phyloP scores from a whole-genome alignment of 1,140 invertebrate species.

The Camponotus floridanus region DNA sequence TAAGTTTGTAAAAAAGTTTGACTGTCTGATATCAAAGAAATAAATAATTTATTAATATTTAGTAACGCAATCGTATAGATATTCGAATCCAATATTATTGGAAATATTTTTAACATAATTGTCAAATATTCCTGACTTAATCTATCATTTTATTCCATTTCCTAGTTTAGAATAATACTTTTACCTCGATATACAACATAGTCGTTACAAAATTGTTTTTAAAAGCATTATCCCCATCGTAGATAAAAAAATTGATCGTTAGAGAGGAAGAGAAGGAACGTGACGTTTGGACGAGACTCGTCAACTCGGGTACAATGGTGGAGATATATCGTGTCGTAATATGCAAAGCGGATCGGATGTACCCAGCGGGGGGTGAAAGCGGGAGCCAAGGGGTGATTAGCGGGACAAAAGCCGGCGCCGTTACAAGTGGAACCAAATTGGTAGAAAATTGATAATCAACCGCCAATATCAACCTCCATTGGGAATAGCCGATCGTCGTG shows the following conservation, averaged over 20 bases:
- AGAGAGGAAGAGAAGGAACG: constrained; percentile 68
- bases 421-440: constrained; percentile 86
- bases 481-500: constrained; percentile 56
- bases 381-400: constrained; percentile 85
- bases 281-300: constrained; percentile 66
- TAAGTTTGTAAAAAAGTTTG: not conserved
- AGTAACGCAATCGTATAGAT: not conserved
- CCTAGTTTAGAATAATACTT: not conserved
- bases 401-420: constrained; percentile 84
- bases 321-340: constrained; percentile 79
- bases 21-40: not conserved
- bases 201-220: constrained; percentile 1
- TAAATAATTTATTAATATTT: not conserved
- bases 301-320: constrained; percentile 74
- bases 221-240: constrained; percentile 23
- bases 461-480: constrained; percentile 81
- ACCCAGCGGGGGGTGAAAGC: constrained; percentile 79
- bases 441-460: constrained; percentile 86
- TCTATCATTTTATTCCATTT: not conserved
- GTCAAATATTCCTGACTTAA: not conserved
- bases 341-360: constrained; percentile 83
- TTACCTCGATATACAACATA: not conserved
- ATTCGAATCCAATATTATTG: not conserved
- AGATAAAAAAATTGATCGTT: constrained; percentile 36
- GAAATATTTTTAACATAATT: not conserved